phyloP scores from a whole-genome alignment of 2,113 vertebrate genomes.

The Catharus fuscescens region DNA sequence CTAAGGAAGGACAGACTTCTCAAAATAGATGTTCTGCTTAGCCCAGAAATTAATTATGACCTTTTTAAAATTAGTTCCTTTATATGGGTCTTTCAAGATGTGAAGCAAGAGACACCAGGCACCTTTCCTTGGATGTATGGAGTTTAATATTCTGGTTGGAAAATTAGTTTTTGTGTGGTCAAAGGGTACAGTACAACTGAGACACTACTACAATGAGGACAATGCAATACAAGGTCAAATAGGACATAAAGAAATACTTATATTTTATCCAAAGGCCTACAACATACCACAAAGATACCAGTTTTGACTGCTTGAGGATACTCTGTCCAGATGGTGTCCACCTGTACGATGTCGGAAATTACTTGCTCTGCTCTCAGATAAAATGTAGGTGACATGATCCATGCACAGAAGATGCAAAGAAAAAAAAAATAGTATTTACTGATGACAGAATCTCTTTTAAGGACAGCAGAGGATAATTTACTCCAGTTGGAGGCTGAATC shows the following conservation, averaged over 20 bases:
- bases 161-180: neutral
- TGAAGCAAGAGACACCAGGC: neutral
- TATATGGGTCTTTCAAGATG: slow-evolving; percentile 11
- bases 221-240: slow-evolving; percentile 4
- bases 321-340: slow-evolving; percentile 58
- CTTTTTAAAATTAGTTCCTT: slow-evolving; percentile 50
- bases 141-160: neutral
- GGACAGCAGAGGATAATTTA: slow-evolving; percentile 54
- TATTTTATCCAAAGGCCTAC: slow-evolving; percentile 23
- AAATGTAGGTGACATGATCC: slow-evolving; percentile 42
- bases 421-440: neutral
- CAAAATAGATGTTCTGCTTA: slow-evolving; percentile 38
- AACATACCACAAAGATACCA: slow-evolving; percentile 25
- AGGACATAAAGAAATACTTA: slow-evolving; percentile 29
- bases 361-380: slow-evolving; percentile 16
- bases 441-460: slow-evolving; percentile 36
- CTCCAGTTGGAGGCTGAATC: slow-evolving; percentile 56
- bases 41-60: slow-evolving; percentile 28
- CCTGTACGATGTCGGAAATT: slow-evolving; percentile 31
- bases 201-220: neutral
- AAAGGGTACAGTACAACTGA: neutral
- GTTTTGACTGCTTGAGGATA: slow-evolving; percentile 8
- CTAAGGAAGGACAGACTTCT: neutral
- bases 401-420: neutral
- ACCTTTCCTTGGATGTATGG: neutral